Conservation (phyloP, 2,797 vertebrate genomes). For the Gouania willdenowi region DNA sequence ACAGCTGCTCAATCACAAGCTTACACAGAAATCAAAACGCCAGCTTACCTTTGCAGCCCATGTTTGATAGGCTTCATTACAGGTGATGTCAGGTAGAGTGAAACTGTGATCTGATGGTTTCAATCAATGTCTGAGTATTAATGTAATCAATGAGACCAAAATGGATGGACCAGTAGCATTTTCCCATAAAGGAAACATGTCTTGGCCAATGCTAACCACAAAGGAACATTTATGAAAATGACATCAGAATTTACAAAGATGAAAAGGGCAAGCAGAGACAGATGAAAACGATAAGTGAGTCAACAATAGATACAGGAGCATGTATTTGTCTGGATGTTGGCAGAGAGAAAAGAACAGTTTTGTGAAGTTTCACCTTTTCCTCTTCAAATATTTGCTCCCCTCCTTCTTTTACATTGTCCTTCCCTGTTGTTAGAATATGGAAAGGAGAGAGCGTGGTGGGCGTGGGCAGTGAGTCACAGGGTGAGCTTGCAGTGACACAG, state of each 20-base stretch:
- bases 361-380: constrained; percentile 20
- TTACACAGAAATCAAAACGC: too few relatives aligned
- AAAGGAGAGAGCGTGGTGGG: constrained; percentile 8
- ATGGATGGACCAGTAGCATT: constrained; percentile 14
- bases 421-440: neutral
- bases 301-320: constrained; percentile 26
- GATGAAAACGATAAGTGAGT: constrained; percentile 23
- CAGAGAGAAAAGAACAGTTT: constrained; percentile 26
- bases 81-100: too few relatives aligned
- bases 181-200: constrained; percentile 33
- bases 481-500: constrained; percentile 92
- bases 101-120: too few relatives aligned
- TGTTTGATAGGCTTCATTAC: too few relatives aligned
- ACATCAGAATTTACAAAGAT: constrained; percentile 26
- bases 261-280: constrained; percentile 15
- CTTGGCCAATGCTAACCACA: constrained; percentile 66
- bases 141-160: too few relatives aligned
- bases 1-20: too few relatives aligned
- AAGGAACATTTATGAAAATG: constrained; percentile 47
- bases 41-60: too few relatives aligned
- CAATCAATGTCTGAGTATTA: too few relatives aligned
- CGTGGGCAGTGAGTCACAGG: constrained; percentile 71
- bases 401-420: constrained; percentile 15
- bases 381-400: constrained; percentile 28
- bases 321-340: constrained; percentile 32